Evolutionary conservation across 2,888 invertebrate genomes (phyloP).

Genomic region (Protonemura montana): DNA sequence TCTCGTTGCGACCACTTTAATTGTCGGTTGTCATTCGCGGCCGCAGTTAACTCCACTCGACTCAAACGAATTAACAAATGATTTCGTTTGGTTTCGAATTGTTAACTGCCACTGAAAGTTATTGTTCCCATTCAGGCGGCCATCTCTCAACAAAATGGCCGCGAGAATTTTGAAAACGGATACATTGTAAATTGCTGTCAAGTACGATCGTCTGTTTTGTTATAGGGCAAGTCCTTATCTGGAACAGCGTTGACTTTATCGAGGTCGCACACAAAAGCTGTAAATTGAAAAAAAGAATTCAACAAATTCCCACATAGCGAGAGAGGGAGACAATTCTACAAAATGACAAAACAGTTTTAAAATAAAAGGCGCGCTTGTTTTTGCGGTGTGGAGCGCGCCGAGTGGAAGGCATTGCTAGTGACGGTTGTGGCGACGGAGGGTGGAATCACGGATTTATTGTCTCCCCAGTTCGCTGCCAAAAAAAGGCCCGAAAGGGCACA

Average conservation of each 20-base stretch:
- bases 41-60: not conserved
- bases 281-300: conserved; percentile 34
- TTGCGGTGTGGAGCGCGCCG: too few species aligned
- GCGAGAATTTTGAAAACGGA: conserved; percentile 2
- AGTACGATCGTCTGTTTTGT: not conserved
- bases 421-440: conserved; percentile 16
- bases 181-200: not conserved
- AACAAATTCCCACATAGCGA: not conserved
- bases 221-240: not conserved
- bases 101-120: not conserved
- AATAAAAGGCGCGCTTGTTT: conserved; percentile 41
- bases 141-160: conserved; percentile 4
- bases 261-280: conserved; percentile 8
- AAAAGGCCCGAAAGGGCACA: too few species aligned
- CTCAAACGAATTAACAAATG: not conserved
- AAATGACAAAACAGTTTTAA: conserved; percentile 28
- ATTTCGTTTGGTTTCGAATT: not conserved
- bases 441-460: conserved; percentile 33
- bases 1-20: not conserved
- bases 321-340: not conserved
- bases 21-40: not conserved
- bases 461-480: not conserved
- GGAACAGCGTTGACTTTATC: not conserved
- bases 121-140: not conserved
- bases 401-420: conserved; percentile 16